A percentile compares a stretch with the other conserved stretches of the same genome.
Conservation (phyloP, 2,113 vertebrate genomes). For the Laterallus jamaicensis region DNA sequence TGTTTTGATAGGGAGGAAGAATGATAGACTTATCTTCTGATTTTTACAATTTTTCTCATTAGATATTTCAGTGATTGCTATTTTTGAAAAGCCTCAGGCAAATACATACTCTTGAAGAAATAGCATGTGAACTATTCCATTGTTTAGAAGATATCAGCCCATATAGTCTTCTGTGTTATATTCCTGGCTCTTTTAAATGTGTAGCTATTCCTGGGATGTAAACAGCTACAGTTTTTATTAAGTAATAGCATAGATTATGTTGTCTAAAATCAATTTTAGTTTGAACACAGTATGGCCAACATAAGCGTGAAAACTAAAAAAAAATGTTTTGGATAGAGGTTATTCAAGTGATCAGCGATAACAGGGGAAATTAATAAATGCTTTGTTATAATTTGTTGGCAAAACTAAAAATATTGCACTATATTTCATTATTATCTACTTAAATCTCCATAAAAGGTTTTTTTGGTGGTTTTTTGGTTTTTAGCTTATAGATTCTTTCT, state of each 20-base stretch:
- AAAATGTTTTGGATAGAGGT: not conserved
- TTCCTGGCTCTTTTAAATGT: not conserved
- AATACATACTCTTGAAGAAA: not conserved
- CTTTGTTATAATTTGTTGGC: not conserved
- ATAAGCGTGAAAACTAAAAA: not conserved
- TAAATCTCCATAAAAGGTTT: not conserved
- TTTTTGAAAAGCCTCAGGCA: not conserved
- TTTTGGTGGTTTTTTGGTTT: not conserved
- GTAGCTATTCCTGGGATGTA: not conserved
- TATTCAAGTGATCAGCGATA: not conserved
- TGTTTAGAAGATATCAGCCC: not conserved
- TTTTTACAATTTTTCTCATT: not conserved
- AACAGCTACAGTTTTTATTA: not conserved
- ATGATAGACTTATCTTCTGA: not conserved
- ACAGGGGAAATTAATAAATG: not conserved
- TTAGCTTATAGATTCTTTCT: not conserved
- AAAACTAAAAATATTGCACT: not conserved
- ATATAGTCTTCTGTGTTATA: not conserved
- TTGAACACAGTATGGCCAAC: not conserved
- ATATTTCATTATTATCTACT: not conserved
- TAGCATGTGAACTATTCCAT: not conserved
- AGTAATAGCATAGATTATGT: not conserved
- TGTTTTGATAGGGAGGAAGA: not conserved
- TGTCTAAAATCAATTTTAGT: not conserved
- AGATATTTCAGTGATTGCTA: not conserved